These are phyloP conservation scores for Parus major DNA, from an alignment of 2,113 vertebrate genomes.

Conservation along the genomic window DNA sequence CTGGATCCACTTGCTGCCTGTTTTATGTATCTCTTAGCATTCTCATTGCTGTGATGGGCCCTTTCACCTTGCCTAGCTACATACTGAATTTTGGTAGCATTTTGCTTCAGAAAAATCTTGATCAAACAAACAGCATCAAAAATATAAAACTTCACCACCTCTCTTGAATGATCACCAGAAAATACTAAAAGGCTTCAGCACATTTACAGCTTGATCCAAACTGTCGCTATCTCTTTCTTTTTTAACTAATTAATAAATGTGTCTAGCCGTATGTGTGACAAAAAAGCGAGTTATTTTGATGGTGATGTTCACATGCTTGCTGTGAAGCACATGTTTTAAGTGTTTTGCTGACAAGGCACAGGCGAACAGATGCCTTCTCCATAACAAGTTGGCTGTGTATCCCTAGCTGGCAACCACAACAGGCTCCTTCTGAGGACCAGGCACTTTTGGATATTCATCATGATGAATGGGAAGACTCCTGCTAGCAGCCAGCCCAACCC, in stretches of 20 bases:
- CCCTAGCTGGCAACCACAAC: not conserved
- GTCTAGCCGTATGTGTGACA: conserved; percentile 41
- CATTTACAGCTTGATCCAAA: not conserved
- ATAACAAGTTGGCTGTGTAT: not conserved
- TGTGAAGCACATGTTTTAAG: conserved; percentile 29
- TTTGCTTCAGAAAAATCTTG: not conserved
- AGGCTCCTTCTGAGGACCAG: not conserved
- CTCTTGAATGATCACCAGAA: not conserved
- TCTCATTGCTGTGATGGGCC: not conserved
- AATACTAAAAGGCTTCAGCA: not conserved
- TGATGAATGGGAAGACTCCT: not conserved
- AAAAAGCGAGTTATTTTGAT: conserved; percentile 48
- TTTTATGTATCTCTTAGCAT: not conserved
- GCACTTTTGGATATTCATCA: not conserved
- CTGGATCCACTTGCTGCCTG: no score
- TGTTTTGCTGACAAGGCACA: conserved; percentile 33
- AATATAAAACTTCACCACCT: not conserved
- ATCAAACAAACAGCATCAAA: not conserved
- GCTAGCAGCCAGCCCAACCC: not conserved
- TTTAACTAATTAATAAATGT: conserved; percentile 11
- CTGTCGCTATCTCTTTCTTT: not conserved
- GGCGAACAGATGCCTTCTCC: conserved; percentile 27
- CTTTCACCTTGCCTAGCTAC: not conserved
- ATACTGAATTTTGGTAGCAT: not conserved
- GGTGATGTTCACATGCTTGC: conserved; percentile 19